Evolutionary conservation across 1,140 invertebrate genomes (phyloP), one percentile per base, ranked within the genome.

Genomic region (Parapsyche elsis): DNA sequence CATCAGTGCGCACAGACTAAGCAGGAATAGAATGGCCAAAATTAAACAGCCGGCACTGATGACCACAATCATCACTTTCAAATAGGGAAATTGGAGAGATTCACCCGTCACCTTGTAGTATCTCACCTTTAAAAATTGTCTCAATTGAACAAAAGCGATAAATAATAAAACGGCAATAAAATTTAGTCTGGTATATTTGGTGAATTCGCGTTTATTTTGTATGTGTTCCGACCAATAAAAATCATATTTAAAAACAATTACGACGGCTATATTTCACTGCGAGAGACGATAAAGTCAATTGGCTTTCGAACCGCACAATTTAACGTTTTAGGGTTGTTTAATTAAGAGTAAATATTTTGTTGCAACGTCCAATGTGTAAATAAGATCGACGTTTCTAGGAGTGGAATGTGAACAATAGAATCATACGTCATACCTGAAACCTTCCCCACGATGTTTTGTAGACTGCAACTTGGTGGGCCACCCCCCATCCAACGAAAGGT

Each of bases 401-500:
- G 45, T 46, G 45, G 5, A 46, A 46, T n/a, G 2, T 38, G 30
- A 4, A 38, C 30, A 4, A 38, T 38, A 38, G n/a, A n/a, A n/a
- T 38, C 7, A 4, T 4, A 38, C 7, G 30, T 7, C 7, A 16
- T 85, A 90, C 90, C 86, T 90, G 90, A 84, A 90, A 92, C 80
- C 86, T 88, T 71, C 90, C 90, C 91, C 91, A 92, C 81, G 88
- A 90, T 21, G 91, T 91, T 86, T 92, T 92, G 84, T 92, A 92
- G 83, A 90, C 89, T 59, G 90, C 91, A n/a, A 92, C 91, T 84
- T 92, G 88, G 57, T 87, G 86, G 0, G 91, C 91, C 1, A 92
- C 91, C 9, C 91, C 90, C 91, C 91, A 92, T 26, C 91, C 91
- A n/a, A 91, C 90, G 84, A 90, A 92, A 0, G 91, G 91, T 57